Evolutionary conservation across 2,797 vertebrate species (phyloP).

Genomic region (Eulemur coronatus): DNA sequence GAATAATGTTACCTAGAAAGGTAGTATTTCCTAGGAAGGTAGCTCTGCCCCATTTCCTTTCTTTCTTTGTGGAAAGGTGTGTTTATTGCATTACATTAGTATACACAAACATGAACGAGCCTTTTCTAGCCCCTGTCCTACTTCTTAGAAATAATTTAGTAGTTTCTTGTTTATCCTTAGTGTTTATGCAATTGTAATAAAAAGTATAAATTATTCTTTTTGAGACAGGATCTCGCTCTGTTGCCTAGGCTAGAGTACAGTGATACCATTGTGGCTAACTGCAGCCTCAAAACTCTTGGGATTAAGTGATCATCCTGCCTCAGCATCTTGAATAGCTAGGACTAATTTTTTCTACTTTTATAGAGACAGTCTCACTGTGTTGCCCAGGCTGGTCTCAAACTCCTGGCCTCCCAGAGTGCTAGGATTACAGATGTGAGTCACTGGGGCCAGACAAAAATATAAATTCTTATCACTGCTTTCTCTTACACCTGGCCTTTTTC

Average conservation of each 20-base stretch:
- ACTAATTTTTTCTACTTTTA: no score
- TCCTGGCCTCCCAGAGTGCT: no score
- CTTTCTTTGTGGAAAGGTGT: neutral
- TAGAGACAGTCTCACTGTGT: no score
- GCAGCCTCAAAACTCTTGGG: no score
- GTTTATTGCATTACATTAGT: neutral
- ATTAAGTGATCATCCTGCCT: no score
- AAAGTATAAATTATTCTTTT: neutral
- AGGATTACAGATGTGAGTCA: no score
- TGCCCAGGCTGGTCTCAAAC: no score
- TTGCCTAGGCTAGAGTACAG: no score
- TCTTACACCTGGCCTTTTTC: neutral
- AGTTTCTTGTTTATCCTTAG: neutral
- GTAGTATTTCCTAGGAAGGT: neutral
- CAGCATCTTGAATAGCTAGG: no score
- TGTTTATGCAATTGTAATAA: neutral
- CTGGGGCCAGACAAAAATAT: neutral
- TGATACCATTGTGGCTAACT: no score
- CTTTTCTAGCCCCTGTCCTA: neutral
- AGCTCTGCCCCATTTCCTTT: neutral
- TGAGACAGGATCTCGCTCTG: no score
- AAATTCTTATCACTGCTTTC: neutral
- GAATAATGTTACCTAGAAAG: neutral
- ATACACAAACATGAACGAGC: neutral
- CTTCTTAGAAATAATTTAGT: neutral